Conservation (phyloP, 2,888 invertebrate species). For the Synergus laeviventris region DNA sequence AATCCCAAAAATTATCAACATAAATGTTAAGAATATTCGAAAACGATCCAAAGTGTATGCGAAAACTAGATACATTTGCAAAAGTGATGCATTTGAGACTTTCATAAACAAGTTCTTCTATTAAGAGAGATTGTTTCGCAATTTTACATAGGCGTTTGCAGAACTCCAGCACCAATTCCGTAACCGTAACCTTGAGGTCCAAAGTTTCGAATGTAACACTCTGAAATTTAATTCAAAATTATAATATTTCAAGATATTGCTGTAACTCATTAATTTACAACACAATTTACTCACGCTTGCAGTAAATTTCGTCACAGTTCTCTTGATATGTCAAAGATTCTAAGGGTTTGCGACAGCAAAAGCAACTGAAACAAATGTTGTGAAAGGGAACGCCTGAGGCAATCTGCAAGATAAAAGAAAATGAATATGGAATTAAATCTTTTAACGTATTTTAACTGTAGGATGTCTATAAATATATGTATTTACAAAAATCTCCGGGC, state of each 20-base stretch:
- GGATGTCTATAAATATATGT: neutral
- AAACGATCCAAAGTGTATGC: neutral
- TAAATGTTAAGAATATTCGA: no score
- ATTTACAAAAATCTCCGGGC: no score
- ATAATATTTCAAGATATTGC: neutral
- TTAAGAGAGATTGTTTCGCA: neutral
- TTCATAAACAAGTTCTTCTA: neutral
- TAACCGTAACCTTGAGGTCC: slow-evolving; percentile 77
- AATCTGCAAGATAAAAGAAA: slow-evolving; percentile 57
- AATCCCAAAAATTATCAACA: no score
- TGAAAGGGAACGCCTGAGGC: slow-evolving; percentile 77
- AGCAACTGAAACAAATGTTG: slow-evolving; percentile 78
- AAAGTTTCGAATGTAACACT: slow-evolving; percentile 77
- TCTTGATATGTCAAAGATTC: slow-evolving; percentile 77
- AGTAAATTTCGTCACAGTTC: slow-evolving; percentile 77
- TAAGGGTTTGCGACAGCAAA: slow-evolving; percentile 77
- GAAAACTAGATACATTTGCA: neutral
- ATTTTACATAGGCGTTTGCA: slow-evolving; percentile 62
- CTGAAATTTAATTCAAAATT: slow-evolving; percentile 64
- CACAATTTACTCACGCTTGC: slow-evolving; percentile 75
- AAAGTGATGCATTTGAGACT: neutral
- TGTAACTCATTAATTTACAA: slow-evolving; percentile 20
- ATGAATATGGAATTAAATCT: neutral
- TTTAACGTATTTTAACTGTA: neutral
- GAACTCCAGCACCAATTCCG: slow-evolving; percentile 68